Conservation (phyloP, 2,888 invertebrate genomes). For the Cybosia mesomella region DNA sequence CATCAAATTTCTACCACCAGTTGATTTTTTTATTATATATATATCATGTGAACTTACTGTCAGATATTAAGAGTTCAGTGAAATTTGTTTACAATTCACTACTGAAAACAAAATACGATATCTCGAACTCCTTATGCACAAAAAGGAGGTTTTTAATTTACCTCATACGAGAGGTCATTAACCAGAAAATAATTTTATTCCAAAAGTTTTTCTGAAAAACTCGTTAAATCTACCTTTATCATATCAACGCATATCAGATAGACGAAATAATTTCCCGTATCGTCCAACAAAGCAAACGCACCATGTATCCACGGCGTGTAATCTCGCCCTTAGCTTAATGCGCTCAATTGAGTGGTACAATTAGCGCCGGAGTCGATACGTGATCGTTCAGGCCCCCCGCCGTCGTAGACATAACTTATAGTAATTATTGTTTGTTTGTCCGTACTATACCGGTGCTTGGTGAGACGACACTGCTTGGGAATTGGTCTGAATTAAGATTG, state of each 20-base stretch:
- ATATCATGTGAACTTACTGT: too few relatives aligned
- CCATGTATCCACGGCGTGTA: conserved; percentile 42
- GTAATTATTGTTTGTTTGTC: conserved; percentile 62
- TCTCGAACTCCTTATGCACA: neutral
- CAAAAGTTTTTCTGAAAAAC: neutral
- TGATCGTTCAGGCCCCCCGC: conserved; percentile 51
- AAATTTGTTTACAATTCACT: too few relatives aligned
- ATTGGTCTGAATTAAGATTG: neutral
- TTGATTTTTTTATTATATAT: too few relatives aligned
- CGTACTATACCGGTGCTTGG: conserved; percentile 30
- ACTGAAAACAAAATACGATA: too few relatives aligned
- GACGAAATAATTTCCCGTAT: conserved; percentile 13
- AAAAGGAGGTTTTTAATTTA: neutral
- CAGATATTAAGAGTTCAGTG: too few relatives aligned
- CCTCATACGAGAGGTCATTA: neutral
- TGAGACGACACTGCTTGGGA: neutral
- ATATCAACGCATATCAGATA: too few relatives aligned
- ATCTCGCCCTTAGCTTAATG: conserved; percentile 54
- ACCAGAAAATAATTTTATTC: too few relatives aligned
- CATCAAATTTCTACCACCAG: too few relatives aligned
- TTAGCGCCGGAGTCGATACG: conserved; percentile 58
- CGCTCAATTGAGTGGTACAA: conserved; percentile 65
- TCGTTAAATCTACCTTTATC: neutral
- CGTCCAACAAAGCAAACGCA: conserved; percentile 42
- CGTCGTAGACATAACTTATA: conserved; percentile 53